Base-by-base conservation (phyloP, 2,888 invertebrate species). In the Orchesella flavescens region DNA sequence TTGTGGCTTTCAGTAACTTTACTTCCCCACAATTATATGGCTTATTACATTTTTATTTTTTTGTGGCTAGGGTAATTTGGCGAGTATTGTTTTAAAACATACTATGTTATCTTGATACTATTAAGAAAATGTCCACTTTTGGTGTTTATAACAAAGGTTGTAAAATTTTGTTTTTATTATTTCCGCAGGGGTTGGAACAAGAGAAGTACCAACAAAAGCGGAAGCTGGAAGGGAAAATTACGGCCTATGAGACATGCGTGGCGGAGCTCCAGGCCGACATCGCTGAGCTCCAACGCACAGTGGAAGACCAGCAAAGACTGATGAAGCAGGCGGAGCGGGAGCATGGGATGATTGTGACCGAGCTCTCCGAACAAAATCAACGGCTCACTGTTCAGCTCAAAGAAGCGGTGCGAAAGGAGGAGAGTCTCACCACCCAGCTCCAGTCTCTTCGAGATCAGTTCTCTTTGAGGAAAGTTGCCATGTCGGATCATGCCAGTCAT, bases 251-350 rank as follows among this genome's bases (percentile, higher is more conserved):
- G 88, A 94, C 95, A 72, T 93, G 95, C 87, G 93, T 96, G 65
- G 91, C 95, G 89, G 98, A 98, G 90, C 92, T 97, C 63, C 96
- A 97, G 90, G 94, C 95, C 88, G 98, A 98, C 91, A 93, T 97
- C 89, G 92, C 93, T 86, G 94, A 95, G 89, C 92, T 97, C 66
- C 94, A 94, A 85, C 92, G 93, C 83, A 95, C 95, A 90, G 92
- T 97, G 86, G 93, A 93, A 78, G 92, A 92, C 74, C 90, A 91
- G 84, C 90, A 91, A 84, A 89, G 89, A 65, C 88, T 90, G 57
- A 89, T 90, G 68, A 89, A 89, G 21, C 89, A 90, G 82, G 89
- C 90, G 87, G 92, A 93, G 87, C 91, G 92, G 88, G 96, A 97
- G 89, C 96, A 96, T 90, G 93, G 94, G 85, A 92, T 93, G 85